A percentile compares a stretch with the other conserved stretches of the same genome.
Evolutionary conservation across 1,140 invertebrate genomes (phyloP).

Genomic region (Battus philenor): DNA sequence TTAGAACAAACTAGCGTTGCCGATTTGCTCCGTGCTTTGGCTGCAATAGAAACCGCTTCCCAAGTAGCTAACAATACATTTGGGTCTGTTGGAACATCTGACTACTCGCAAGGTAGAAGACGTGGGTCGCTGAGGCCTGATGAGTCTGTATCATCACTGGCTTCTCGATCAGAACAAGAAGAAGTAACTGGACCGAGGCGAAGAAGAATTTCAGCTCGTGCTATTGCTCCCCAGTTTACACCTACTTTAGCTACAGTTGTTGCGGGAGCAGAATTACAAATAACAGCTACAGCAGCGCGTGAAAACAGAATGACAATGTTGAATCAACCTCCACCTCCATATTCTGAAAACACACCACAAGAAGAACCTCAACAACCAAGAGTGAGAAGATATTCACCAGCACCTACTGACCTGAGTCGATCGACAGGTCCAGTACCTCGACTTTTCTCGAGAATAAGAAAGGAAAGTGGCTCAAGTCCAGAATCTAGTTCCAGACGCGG

Average conservation of each 20-base stretch:
- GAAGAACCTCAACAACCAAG: conserved; percentile 39
- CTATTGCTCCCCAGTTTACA: conserved; percentile 62
- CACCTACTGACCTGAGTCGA: conserved; percentile 38
- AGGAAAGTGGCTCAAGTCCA: conserved; percentile 44
- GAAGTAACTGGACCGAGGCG: conserved; percentile 50
- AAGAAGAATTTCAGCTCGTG: conserved; percentile 52
- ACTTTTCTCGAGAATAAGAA: conserved; percentile 59
- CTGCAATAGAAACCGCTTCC: conserved; percentile 73
- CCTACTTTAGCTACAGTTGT: conserved; percentile 64
- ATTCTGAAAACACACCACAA: conserved; percentile 44
- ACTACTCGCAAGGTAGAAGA: conserved; percentile 23
- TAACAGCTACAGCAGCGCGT: conserved; percentile 59
- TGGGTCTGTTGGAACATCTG: neutral
- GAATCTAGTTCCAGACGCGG: conserved; percentile 53
- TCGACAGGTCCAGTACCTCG: conserved; percentile 54
- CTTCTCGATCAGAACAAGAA: conserved; percentile 31
- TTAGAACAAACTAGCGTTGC: conserved; percentile 86
- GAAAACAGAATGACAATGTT: conserved; percentile 65
- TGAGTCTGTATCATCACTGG: conserved; percentile 30
- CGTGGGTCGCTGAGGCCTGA: conserved; percentile 48
- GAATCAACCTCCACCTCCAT: conserved; percentile 57
- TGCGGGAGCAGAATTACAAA: conserved; percentile 62
- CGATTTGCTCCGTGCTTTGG: conserved; percentile 83
- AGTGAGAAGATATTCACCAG: conserved; percentile 59
- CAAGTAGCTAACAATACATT: conserved; percentile 15